Base-by-base conservation (phyloP, 2,113 vertebrate genomes). In the Lethenteron camtschaticum region DNA sequence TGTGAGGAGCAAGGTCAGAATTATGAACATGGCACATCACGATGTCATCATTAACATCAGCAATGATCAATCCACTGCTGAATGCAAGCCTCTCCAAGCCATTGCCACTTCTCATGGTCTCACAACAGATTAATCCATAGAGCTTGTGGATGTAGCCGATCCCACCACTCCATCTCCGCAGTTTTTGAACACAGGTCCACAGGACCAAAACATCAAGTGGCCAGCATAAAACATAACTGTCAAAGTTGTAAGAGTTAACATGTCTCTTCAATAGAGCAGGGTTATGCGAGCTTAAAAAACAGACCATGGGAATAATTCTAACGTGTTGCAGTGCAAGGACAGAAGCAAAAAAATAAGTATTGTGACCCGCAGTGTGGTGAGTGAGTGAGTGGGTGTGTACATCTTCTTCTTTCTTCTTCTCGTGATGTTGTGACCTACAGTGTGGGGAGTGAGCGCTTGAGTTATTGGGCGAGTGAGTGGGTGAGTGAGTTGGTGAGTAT, bases 1-100 rank as follows among this genome's bases (percentile, higher is more conserved):
- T 63, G 56, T 68, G 13, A 11, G 56, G 63, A 73, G 71, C 14
- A 70, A 70, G 9, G 63, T 9, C 63, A 66, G n/a, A 16, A 24
- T 66, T 66, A 16, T 66, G 24, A 11, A 66, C 3, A 11, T 8
- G 9, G 24, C 8, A 24, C 63, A 66, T 16, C 63, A 66, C n/a
- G 10, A 9, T 66, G n/a, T n/a, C 24, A 66, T 16, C 10, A 66
- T 9, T 16, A 66, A 16, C n/a, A 66, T 66, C 16, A n/a, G n/a
- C n/a, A 16, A 24, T 11, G 10, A 24, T n/a, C 9, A 66, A 66
- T 2, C 63, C 63, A 9, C 63, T 13, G n/a, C n/a, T 16, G n/a
- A 66, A 9, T 9, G 8, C 63, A 66, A 24, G 63, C 63, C 24
- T 24, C 24, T 66, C 63, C 63, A 24, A n/a, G 24, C 24, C 24